Evolutionary conservation across 2,888 invertebrate genomes (phyloP).

Genomic region (Achlya flavicornis): DNA sequence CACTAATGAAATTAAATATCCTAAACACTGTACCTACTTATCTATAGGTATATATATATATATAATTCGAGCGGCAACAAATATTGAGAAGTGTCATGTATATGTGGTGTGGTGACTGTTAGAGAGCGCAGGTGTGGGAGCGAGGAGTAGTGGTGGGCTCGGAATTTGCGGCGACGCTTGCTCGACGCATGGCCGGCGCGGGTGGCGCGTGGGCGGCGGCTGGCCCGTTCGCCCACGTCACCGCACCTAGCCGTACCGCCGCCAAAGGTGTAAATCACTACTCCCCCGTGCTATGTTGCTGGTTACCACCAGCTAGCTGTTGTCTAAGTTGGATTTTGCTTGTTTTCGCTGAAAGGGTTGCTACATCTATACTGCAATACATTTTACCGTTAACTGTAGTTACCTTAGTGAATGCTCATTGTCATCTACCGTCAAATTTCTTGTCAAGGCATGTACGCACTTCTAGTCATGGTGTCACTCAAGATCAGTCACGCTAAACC

Average conservation of each 20-base stretch:
- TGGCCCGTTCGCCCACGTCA: constrained; percentile 72
- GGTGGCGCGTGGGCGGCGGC: constrained; percentile 59
- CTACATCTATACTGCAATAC: not conserved
- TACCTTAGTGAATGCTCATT: not conserved
- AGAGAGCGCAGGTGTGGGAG: constrained; percentile 43
- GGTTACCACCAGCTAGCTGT: constrained; percentile 35
- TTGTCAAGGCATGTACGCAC: not conserved
- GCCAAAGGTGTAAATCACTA: constrained; percentile 63
- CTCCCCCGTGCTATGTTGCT: constrained; percentile 42
- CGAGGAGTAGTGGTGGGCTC: constrained; percentile 56
- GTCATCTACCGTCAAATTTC: not conserved
- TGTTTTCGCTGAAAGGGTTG: not conserved
- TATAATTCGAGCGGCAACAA: constrained; percentile 40
- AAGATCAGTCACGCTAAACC: not conserved
- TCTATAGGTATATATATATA: constrained; percentile 11
- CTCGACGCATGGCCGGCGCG: constrained; percentile 35
- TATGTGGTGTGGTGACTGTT: constrained; percentile 29
- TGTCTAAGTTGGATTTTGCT: constrained; percentile 17
- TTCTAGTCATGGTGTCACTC: constrained; percentile 6
- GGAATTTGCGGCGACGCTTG: constrained; percentile 69
- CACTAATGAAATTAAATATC: no score
- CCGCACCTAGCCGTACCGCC: constrained; percentile 74
- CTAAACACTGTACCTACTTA: no score
- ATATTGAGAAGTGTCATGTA: constrained; percentile 32
- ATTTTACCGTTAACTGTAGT: not conserved